Percentiles rank a stretch among this genome's conserved stretches.
phyloP scores from a whole-genome alignment of 2,888 invertebrate species.

The Aleiodes leptofemur region DNA sequence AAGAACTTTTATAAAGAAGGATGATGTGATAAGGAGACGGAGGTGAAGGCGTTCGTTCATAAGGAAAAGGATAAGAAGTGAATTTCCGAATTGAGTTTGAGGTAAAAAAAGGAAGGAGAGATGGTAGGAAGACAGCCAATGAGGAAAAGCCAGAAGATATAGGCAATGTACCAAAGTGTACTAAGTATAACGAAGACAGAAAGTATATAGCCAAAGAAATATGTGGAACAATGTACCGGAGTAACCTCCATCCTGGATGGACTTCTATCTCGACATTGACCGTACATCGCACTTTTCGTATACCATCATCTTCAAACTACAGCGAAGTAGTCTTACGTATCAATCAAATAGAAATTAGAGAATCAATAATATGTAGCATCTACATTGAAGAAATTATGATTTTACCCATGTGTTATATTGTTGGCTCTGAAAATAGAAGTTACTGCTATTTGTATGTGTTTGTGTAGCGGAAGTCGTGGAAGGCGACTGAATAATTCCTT shows the following conservation, averaged over 20 bases:
- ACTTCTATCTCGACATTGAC: conserved; percentile 63
- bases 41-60: conserved; percentile 10
- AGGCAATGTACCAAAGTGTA: not conserved
- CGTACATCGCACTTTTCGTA: conserved; percentile 26
- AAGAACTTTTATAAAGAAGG: not conserved
- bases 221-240: conserved; percentile 74
- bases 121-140: not conserved
- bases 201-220: conserved; percentile 49
- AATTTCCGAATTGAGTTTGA: conserved; percentile 22
- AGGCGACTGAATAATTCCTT: too few relatives aligned
- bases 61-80: conserved; percentile 12
- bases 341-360: not conserved
- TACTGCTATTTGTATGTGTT: too few relatives aligned
- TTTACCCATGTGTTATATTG: too few relatives aligned
- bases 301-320: conserved; percentile 10
- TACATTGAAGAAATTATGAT: too few relatives aligned
- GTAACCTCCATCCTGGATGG: conserved; percentile 75
- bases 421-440: too few relatives aligned
- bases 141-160: not conserved
- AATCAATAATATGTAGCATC: not conserved
- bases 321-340: not conserved
- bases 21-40: not conserved
- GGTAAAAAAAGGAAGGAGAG: not conserved
- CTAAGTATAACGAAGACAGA: conserved; percentile 10
- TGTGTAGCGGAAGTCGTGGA: too few relatives aligned